Base-by-base conservation (phyloP, 2,797 vertebrate genomes). In the Paratrypauchen microcephalus region DNA sequence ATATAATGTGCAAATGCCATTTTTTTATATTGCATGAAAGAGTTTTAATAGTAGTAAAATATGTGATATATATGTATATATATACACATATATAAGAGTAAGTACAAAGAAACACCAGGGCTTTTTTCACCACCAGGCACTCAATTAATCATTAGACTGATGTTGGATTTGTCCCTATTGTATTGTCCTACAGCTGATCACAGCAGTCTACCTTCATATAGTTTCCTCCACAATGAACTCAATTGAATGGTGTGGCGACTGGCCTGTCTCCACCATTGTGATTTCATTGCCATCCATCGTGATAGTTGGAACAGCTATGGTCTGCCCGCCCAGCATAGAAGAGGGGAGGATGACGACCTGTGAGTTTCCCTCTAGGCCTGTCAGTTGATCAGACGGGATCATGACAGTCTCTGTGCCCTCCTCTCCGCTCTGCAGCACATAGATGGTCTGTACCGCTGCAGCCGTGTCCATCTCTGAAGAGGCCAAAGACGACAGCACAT, bases 161-260 rank as follows among this genome's bases (percentile, higher is more conserved):
- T 59, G n/a, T 15, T 69, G 19, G n/a, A 11, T 58, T 18, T 21
- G 16, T 65, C 39, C 71, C 52, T 18, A 52, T 36, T 19, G 15
- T 39, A 16, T 23, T 54, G 12, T 50, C 28, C 71, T 60, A 62
- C 3, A 15, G 19, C 39, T 65, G 28, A 45, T 50, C 9, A 55
- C 28, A 39, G 50, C 32, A 15, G 6, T 60, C 66, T 39, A 57
- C 23, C 54, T 55, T 84, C 70, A 93, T 36, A 93, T 86, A 0
- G 92, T 93, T 82, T 95, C 92, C 78, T 94, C 93, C 60, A 94
- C 90, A 24, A 94, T 94, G 70, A 94, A 93, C 88, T 94, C 94
- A 7, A 94, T 93, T 73, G 92, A 81, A 28, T 94, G 93, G 47
- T 92, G 89, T 0, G 90, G 87, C 0, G 91, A 88, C 55, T 92